phyloP scores from a whole-genome alignment of 2,888 invertebrate species.

The Chalcosyrphus nemorum region DNA sequence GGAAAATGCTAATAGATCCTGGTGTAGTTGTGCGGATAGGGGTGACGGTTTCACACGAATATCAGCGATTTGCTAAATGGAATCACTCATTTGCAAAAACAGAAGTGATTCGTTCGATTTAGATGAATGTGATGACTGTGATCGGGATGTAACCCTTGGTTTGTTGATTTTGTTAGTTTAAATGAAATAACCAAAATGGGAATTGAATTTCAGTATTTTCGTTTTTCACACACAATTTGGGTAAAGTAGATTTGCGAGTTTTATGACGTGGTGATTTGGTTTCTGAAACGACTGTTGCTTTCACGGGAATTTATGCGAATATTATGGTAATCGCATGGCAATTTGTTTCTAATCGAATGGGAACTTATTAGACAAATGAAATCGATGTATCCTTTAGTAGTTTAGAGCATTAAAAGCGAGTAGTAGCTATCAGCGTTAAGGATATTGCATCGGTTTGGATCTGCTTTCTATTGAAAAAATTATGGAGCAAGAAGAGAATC shows the following conservation, averaged over 20 bases:
- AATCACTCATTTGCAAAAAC: constrained; percentile 56
- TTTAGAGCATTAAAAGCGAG: too few species aligned
- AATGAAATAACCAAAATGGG: constrained; percentile 42
- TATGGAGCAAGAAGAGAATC: too few species aligned
- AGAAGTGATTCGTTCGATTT: not conserved
- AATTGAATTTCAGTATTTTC: not conserved
- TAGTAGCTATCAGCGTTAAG: too few species aligned
- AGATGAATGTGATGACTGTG: too few species aligned
- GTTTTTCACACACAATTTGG: constrained; percentile 34
- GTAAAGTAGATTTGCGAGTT: too few species aligned
- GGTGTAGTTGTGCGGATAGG: constrained; percentile 1
- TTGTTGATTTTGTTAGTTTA: constrained; percentile 22
- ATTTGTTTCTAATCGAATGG: constrained; percentile 49
- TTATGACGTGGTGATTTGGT: not conserved
- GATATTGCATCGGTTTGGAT: too few species aligned
- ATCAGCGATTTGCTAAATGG: constrained; percentile 65
- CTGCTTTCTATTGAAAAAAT: too few species aligned
- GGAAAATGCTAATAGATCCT: constrained; percentile 57
- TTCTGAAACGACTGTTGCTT: not conserved
- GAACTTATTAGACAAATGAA: constrained; percentile 15
- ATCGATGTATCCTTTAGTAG: too few species aligned
- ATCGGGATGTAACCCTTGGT: not conserved
- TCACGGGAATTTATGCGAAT: constrained; percentile 16
- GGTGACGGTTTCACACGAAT: constrained; percentile 69
- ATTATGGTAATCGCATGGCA: constrained; percentile 42